A percentile compares a stretch with the other conserved stretches of the same genome.
These are phyloP conservation scores for Aegotheles bennettii DNA, from an alignment of 2,113 vertebrate species.

Conservation along the genomic window DNA sequence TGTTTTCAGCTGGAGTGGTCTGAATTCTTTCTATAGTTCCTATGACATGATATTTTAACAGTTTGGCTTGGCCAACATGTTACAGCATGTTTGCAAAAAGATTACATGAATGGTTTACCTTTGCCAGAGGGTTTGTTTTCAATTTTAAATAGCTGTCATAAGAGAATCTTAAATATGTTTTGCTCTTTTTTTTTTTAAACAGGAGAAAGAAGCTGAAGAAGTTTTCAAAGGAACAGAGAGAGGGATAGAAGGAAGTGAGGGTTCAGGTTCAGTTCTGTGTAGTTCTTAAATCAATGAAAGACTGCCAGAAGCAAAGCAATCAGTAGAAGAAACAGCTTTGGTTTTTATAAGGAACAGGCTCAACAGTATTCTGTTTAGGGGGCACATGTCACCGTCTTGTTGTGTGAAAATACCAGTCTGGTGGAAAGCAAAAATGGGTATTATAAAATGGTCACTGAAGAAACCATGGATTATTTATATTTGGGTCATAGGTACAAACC, in stretches of 20 bases:
- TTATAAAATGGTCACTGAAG: not conserved
- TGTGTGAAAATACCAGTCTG: not conserved
- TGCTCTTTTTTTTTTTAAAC: not conserved
- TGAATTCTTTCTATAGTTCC: not conserved
- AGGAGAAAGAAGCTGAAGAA: not conserved
- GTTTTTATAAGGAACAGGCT: not conserved
- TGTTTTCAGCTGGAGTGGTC: not conserved
- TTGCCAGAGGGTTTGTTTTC: not conserved
- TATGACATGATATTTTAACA: not conserved
- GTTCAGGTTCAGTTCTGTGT: not conserved
- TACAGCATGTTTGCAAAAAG: not conserved
- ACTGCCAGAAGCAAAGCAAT: not conserved
- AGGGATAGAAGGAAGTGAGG: not conserved
- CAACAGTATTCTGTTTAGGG: not conserved
- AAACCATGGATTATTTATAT: not conserved
- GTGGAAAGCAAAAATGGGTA: not conserved
- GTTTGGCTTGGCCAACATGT: not conserved
- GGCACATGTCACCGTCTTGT: not conserved
- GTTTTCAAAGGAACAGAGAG: not conserved
- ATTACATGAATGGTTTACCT: not conserved
- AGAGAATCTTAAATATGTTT: not conserved
- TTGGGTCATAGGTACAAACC: slow-evolving; percentile 13
- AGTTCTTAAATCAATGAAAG: not conserved
- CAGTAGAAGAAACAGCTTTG: not conserved
- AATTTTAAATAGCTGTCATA: not conserved